Evolutionary conservation across 2,113 vertebrate species (phyloP).

Genomic region (Leptobrachium ailaonicum): DNA sequence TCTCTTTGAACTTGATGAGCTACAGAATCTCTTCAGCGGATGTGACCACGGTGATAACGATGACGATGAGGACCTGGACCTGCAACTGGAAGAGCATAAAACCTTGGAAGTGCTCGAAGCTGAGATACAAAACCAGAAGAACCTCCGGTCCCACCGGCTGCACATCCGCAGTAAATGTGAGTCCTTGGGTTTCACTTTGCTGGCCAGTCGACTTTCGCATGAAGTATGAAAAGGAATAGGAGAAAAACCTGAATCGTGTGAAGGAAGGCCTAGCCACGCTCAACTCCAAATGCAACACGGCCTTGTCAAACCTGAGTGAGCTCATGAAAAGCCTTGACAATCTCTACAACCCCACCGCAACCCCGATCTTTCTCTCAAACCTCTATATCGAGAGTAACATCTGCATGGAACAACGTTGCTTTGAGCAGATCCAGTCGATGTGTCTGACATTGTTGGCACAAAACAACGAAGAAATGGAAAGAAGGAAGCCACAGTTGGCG

Average conservation of each 20-base stretch:
- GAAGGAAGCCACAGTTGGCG: neutral
- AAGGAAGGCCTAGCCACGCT: neutral
- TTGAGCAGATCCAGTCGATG: neutral
- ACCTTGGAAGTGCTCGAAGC: conserved; percentile 19
- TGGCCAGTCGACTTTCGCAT: neutral
- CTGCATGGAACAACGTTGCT: neutral
- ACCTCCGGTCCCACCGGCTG: conserved; percentile 1
- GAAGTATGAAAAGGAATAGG: conserved; percentile 17
- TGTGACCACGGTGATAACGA: neutral
- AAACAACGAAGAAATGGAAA: conserved; percentile 1
- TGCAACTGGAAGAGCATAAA: neutral
- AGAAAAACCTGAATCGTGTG: neutral
- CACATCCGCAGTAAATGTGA: conserved; percentile 31
- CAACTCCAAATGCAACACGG: conserved; percentile 16
- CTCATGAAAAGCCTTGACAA: neutral
- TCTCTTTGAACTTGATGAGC: conserved; percentile 22
- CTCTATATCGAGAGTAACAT: conserved; percentile 10
- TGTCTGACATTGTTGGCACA: neutral
- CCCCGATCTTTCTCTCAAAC: neutral
- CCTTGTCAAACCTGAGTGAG: neutral
- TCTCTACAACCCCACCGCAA: neutral
- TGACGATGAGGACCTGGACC: neutral
- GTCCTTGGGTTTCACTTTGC: conserved; percentile 15
- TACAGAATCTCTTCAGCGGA: conserved; percentile 8
- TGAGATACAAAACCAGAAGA: conserved; percentile 5